A percentile compares a stretch with the other conserved stretches of the same genome.
Conservation (phyloP, 2,113 vertebrate species). For the pig (Sus scrofa) region DNA sequence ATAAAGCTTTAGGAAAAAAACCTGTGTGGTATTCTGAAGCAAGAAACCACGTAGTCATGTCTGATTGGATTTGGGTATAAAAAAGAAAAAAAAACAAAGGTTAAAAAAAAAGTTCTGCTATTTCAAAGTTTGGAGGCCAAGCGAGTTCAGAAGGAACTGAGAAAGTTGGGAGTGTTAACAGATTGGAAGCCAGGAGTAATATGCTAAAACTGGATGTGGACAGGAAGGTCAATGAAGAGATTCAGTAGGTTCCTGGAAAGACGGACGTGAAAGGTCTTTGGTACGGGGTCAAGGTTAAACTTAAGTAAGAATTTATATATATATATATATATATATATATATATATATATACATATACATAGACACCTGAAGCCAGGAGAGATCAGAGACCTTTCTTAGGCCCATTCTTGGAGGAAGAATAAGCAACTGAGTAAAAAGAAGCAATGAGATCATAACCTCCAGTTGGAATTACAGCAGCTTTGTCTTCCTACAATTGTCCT, state of each 20-base stretch:
- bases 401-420: not conserved
- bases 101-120: not conserved
- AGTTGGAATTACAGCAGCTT: not conserved
- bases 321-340: too few relatives aligned
- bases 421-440: not conserved
- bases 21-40: not conserved
- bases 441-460: not conserved
- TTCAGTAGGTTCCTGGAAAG: not conserved
- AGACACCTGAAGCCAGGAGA: not conserved
- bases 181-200: not conserved
- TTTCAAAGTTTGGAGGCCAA: slow-evolving; percentile 8
- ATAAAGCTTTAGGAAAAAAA: not conserved
- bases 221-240: not conserved
- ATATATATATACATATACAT: too few relatives aligned
- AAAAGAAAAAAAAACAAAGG: not conserved
- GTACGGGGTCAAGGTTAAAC: not conserved
- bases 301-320: not conserved
- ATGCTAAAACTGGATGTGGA: not conserved
- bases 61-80: not conserved
- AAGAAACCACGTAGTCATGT: not conserved
- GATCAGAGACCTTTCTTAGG: not conserved
- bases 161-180: not conserved
- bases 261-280: not conserved
- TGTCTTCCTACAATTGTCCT: not conserved
- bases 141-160: not conserved